phyloP scores from a whole-genome alignment of 2,113 vertebrate species.

The Grammomys surdaster region DNA sequence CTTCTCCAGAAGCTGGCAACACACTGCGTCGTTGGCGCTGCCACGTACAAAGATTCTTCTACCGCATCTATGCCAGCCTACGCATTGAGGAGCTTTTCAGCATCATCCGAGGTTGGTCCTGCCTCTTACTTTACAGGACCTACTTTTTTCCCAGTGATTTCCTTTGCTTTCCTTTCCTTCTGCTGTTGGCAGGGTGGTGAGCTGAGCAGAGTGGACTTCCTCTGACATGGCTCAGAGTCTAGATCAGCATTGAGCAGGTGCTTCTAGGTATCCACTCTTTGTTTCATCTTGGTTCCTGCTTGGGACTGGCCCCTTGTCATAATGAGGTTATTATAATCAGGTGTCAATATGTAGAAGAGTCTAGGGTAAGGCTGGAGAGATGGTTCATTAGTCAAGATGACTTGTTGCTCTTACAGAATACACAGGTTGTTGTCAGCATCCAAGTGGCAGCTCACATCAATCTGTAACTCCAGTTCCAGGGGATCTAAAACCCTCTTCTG shows the following conservation, averaged over 20 bases:
- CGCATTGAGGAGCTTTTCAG: slow-evolving; percentile 98
- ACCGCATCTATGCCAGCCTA: slow-evolving; percentile 96
- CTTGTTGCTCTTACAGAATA: background rate
- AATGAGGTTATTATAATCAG: fast-evolving
- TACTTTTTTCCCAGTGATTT: background rate
- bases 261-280: background rate
- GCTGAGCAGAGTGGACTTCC: fast-evolving
- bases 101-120: slow-evolving; percentile 93
- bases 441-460: background rate
- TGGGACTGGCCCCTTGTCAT: background rate
- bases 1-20: slow-evolving; percentile 77
- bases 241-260: background rate
- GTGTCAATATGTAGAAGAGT: no score
- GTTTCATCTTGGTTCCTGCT: background rate
- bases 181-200: background rate
- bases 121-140: no score
- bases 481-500: background rate
- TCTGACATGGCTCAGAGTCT: fast-evolving
- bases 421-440: background rate
- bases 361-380: background rate
- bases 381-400: background rate
- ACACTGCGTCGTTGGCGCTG: slow-evolving; percentile 95
- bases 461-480: background rate
- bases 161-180: fast-evolving
- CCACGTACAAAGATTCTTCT: slow-evolving; percentile 98